Conservation (phyloP, 2,113 vertebrate genomes). For the Lucifuga dentata region DNA sequence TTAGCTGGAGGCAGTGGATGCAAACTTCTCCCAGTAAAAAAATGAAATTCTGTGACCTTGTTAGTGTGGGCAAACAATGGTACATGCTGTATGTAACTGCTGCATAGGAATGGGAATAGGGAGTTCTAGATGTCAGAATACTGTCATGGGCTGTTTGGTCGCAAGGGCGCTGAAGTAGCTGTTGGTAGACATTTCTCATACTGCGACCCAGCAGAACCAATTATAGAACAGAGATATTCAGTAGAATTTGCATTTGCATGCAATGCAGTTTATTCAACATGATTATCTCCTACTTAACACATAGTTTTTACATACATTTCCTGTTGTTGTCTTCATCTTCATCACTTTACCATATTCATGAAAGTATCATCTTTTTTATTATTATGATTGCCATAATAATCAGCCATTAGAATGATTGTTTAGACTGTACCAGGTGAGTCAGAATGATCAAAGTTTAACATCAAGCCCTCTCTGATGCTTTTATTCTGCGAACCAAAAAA, state of each 20-base stretch:
- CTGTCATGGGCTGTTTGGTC: no score
- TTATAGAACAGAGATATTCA: no score
- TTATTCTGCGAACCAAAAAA: constrained; percentile 6
- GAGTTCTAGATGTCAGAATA: background rate
- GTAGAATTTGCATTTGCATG: no score
- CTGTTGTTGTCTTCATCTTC: no score
- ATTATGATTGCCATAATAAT: background rate
- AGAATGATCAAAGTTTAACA: background rate
- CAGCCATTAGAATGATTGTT: background rate
- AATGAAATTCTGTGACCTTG: constrained; percentile 34
- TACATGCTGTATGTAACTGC: constrained; percentile 8
- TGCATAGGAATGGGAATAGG: background rate
- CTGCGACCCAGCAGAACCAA: no score
- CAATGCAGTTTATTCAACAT: no score
- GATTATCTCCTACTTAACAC: no score
- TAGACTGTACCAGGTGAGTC: background rate
- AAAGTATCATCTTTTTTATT: no score
- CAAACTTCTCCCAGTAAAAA: constrained; percentile 45
- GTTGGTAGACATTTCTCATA: no score
- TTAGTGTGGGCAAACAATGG: constrained; percentile 17
- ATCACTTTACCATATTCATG: no score
- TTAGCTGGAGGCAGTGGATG: constrained; percentile 39
- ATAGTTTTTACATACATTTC: no score
- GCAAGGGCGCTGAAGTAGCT: no score
- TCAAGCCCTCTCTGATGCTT: background rate